Percentiles rank a stretch among this genome's conserved stretches.
Evolutionary conservation across 1,140 invertebrate genomes (phyloP).

Genomic region (Proctacanthus coquilletti): DNA sequence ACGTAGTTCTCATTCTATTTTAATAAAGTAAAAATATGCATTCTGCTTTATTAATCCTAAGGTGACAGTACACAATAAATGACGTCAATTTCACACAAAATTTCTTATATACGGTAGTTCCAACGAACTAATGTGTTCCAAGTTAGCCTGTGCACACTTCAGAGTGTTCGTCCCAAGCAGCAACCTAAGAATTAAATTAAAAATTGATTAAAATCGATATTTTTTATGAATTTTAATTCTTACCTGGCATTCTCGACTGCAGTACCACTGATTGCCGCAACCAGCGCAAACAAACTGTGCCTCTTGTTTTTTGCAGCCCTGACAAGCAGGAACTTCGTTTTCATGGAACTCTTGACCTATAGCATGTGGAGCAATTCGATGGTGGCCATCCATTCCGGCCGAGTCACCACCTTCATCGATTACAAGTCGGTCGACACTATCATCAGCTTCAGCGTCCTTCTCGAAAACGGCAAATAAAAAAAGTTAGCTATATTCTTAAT

Average conservation of each 20-base stretch:
- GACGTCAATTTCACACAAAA: no score
- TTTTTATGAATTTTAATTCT: constrained; percentile 5
- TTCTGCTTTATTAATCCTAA: no score
- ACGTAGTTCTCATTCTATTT: no score
- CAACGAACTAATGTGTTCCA: no score
- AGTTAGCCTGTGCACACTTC: constrained; percentile 58
- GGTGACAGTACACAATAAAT: no score
- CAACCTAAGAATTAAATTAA: constrained; percentile 39
- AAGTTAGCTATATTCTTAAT: background rate
- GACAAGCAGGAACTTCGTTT: constrained; percentile 49
- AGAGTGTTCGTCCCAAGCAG: constrained; percentile 72
- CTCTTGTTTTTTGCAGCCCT: constrained; percentile 58
- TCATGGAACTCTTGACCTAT: constrained; percentile 21
- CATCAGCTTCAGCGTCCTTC: constrained; percentile 40
- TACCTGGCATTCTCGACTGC: constrained; percentile 76
- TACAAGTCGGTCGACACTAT: constrained; percentile 37
- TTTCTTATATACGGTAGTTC: no score
- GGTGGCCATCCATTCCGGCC: constrained; percentile 13
- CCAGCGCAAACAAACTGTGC: constrained; percentile 75
- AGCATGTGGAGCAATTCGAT: constrained; percentile 13
- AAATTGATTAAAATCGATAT: constrained; percentile 1
- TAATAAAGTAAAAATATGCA: no score
- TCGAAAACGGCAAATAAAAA: constrained; percentile 3
- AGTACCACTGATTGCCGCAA: constrained; percentile 81
- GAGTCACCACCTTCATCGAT: constrained; percentile 45